A percentile compares a stretch with the other conserved stretches of the same genome.
Conservation (phyloP, 2,797 vertebrate genomes). For the Muscicapa comitata region DNA sequence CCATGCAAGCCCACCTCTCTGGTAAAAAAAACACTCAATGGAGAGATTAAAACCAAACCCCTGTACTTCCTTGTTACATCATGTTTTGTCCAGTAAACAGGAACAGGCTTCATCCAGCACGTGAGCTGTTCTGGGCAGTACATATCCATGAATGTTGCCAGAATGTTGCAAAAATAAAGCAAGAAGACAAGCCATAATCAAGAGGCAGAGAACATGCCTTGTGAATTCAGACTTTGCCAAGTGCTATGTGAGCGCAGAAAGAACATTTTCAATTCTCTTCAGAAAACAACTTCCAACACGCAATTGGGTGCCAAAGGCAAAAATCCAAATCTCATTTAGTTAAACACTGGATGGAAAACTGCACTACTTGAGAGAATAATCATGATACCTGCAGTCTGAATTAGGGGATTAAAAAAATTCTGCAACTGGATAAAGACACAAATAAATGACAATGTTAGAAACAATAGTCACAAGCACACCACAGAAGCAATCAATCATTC, state of each 20-base stretch:
- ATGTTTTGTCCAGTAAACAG: background rate
- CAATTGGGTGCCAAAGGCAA: background rate
- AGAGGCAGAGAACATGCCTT: background rate
- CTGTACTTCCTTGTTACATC: background rate
- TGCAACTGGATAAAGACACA: background rate
- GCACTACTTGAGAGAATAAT: background rate
- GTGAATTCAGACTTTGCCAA: background rate
- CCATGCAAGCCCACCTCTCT: background rate
- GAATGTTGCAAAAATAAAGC: background rate
- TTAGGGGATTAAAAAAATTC: background rate
- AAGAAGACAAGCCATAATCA: background rate
- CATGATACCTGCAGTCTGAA: background rate
- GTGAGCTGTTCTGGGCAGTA: background rate
- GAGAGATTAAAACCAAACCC: background rate
- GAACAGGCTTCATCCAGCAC: accelerated
- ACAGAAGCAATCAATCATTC: background rate
- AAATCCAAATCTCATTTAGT: background rate
- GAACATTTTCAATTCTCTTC: background rate
- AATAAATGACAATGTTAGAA: background rate
- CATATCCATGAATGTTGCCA: accelerated
- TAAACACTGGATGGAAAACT: background rate
- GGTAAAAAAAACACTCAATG: background rate
- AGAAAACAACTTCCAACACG: background rate
- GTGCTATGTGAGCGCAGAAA: background rate
- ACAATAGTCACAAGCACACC: background rate